Conservation (phyloP, 1,140 invertebrate species). For the Sycobia sp. region DNA sequence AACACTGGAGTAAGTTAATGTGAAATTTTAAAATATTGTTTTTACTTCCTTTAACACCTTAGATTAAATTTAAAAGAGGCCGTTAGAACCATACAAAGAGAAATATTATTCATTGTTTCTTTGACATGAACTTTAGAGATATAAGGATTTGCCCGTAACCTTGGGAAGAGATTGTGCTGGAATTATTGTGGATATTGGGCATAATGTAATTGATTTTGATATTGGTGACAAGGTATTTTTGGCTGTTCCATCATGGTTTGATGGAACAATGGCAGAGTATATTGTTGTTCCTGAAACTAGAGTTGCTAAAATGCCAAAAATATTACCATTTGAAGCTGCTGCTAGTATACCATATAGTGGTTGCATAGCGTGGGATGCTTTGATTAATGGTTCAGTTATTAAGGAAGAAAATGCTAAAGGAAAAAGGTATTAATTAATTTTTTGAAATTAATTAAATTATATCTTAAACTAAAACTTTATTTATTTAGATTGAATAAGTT, state of each 20-base stretch:
- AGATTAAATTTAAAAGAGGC: background rate
- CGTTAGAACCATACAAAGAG: too few relatives aligned
- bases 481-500: too few relatives aligned
- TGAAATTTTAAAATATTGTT: constrained; percentile 7
- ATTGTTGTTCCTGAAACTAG: constrained; percentile 65
- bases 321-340: constrained; percentile 71
- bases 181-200: constrained; percentile 69
- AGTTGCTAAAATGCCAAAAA: constrained; percentile 70
- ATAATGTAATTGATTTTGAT: constrained; percentile 65
- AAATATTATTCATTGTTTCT: too few relatives aligned
- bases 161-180: constrained; percentile 75
- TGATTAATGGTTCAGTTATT: constrained; percentile 64
- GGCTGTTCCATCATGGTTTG: constrained; percentile 65
- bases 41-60: constrained; percentile 4
- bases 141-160: constrained; percentile 66
- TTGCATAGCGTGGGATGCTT: constrained; percentile 70
- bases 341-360: constrained; percentile 75
- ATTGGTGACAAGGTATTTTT: constrained; percentile 72
- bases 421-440: constrained; percentile 65
- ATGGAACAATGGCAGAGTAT: constrained; percentile 69
- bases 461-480: too few relatives aligned
- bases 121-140: constrained; percentile 52
- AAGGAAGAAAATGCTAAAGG: constrained; percentile 62
- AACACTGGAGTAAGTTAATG: constrained; percentile 62
- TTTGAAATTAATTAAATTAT: too few relatives aligned